phyloP scores from a whole-genome alignment of 2,797 vertebrate species.

The Valencia hispanica region DNA sequence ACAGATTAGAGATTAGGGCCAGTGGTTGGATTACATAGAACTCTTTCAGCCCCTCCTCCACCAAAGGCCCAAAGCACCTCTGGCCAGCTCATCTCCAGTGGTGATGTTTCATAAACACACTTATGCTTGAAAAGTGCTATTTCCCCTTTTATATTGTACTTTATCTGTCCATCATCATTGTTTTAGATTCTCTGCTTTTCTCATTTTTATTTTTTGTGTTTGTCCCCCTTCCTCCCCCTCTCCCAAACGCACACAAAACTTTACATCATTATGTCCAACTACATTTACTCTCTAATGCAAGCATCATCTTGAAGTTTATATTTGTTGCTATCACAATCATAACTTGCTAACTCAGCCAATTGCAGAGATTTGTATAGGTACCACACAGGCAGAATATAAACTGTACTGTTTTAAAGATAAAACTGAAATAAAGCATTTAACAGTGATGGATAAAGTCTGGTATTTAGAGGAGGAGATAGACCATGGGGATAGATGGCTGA shows the following conservation, averaged over 20 bases:
- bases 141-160: conserved; percentile 34
- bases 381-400: conserved; percentile 25
- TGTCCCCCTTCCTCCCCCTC: conserved; percentile 12
- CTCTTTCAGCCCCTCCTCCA: conserved; percentile 63
- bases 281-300: conserved; percentile 24
- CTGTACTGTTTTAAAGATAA: conserved; percentile 16
- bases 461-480: conserved; percentile 38
- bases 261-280: conserved; percentile 13
- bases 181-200: neutral
- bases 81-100: conserved; percentile 55
- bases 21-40: conserved; percentile 76
- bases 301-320: conserved; percentile 18
- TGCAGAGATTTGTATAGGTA: conserved; percentile 19
- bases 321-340: conserved; percentile 24
- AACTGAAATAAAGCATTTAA: conserved; percentile 26
- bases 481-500: conserved; percentile 43
- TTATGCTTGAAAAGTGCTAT: conserved; percentile 37
- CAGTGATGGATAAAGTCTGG: conserved; percentile 16
- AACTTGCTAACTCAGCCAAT: conserved; percentile 30
- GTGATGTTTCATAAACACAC: conserved; percentile 49
- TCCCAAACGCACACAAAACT: conserved; percentile 4
- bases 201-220: neutral
- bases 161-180: conserved; percentile 10
- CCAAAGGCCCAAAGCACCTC: conserved; percentile 53
- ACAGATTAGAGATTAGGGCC: conserved; percentile 84